A percentile compares a stretch with the other conserved stretches of the same genome.
Conservation (phyloP, 1,140 invertebrate genomes). For the Macrocentrus cingulum region DNA sequence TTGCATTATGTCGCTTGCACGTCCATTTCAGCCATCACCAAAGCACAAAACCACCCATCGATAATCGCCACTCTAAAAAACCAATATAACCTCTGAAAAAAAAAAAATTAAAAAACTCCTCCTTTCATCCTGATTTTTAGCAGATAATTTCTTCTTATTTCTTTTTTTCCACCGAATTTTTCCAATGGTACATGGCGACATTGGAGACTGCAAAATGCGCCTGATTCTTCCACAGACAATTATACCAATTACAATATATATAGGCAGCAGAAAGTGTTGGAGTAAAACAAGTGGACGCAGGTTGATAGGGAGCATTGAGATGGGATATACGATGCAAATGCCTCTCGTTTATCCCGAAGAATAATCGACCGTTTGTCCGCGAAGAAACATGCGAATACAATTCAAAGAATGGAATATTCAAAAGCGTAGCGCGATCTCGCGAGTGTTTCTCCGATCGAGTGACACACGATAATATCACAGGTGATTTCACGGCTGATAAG, state of each 20-base stretch:
- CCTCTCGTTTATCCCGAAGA: slow-evolving; percentile 25
- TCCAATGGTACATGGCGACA: neutral
- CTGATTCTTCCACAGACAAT: slow-evolving; percentile 5
- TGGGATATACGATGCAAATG: slow-evolving; percentile 26
- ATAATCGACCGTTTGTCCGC: slow-evolving; percentile 26
- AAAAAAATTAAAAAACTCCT: too few relatives aligned
- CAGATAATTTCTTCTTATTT: too few relatives aligned
- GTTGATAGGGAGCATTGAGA: neutral
- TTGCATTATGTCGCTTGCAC: slow-evolving; percentile 25
- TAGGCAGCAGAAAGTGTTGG: too few relatives aligned
- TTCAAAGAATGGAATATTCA: slow-evolving; percentile 26
- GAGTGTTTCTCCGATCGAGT: neutral
- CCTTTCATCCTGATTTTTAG: too few relatives aligned
- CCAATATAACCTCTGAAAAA: too few relatives aligned
- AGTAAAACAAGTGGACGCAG: too few relatives aligned
- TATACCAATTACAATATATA: slow-evolving; percentile 10
- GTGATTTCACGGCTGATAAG: slow-evolving; percentile 11
- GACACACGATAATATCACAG: slow-evolving; percentile 1
- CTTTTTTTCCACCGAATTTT: too few relatives aligned
- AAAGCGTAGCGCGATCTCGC: slow-evolving; percentile 3
- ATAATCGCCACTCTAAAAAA: neutral
- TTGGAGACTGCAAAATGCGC: neutral
- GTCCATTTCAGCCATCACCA: neutral
- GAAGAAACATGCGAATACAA: slow-evolving; percentile 20
- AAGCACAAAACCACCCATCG: neutral